A percentile compares a stretch with the other conserved stretches of the same genome.
Evolutionary conservation across 2,797 vertebrate genomes (phyloP).

Genomic region (Myotis planiceps): DNA sequence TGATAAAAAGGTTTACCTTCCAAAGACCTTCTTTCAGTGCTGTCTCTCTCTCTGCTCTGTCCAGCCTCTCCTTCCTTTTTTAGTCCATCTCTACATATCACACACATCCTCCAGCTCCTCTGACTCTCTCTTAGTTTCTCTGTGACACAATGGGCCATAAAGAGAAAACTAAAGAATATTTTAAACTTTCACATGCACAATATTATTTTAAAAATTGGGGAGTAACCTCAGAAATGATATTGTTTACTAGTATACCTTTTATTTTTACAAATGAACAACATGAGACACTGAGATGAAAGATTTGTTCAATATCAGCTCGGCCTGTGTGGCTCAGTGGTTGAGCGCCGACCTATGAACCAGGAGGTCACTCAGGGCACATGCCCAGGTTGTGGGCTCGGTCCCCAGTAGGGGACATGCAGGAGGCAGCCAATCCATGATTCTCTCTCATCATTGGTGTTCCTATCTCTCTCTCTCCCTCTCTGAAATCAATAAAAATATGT

Average conservation of each 20-base stretch:
- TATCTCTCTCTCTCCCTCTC: too few relatives aligned
- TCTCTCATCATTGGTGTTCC: too few relatives aligned
- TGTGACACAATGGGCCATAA: neutral
- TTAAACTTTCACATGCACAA: neutral
- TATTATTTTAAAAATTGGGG: neutral
- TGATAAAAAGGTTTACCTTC: neutral
- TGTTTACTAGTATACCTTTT: neutral
- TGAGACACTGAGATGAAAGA: neutral
- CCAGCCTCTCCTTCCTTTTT: neutral
- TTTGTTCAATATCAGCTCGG: neutral
- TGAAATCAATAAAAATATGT: too few relatives aligned
- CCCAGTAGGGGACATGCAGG: too few relatives aligned
- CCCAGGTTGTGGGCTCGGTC: too few relatives aligned
- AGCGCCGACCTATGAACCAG: too few relatives aligned
- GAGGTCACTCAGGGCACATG: too few relatives aligned
- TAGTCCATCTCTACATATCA: neutral
- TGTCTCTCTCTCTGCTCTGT: neutral
- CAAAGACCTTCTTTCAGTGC: neutral
- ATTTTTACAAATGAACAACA: neutral
- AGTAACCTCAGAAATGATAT: neutral
- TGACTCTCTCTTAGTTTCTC: neutral
- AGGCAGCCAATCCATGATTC: too few relatives aligned
- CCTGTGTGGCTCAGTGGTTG: too few relatives aligned
- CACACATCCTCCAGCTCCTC: neutral
- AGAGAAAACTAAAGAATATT: neutral